Evolutionary conservation across 2,888 invertebrate genomes (phyloP), one percentile per base, ranked within the genome.

Genomic region (Pachydiplax longipennis): DNA sequence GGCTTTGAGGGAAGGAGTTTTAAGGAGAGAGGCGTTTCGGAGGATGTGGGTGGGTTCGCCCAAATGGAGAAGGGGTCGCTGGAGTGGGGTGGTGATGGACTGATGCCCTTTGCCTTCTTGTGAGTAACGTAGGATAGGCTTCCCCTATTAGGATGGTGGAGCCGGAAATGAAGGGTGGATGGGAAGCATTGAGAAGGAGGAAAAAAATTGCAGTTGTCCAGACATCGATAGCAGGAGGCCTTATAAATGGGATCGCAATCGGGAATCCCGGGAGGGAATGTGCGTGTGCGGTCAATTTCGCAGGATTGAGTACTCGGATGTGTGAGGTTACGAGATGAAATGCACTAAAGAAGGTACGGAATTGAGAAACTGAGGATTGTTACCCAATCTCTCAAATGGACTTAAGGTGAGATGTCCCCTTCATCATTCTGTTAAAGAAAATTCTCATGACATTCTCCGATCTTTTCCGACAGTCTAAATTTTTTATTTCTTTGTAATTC

Each of bases 31-130:
- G 35, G 81, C 31, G 44, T 13, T 22, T 4, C 44, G 81, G 81
- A 82, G 87, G 87, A 61, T 61, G 61, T 65, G 61, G 37, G 87
- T 87, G 87, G 73, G 25, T 87, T 61, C 87, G 22, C 40, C 58
- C 22, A 2, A 12, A n/a, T 37, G 87, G 87, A 87, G 61, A n/a
- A 53, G 2, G 83, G 53, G 83, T 22, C 18, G 81, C 53, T 10
- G 48, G 44, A 13, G 58, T 12, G 40, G 40, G n/a, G 37, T 37
- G 65, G 37, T n/a, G 37, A 81, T 18, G 81, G 22, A 44, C 40
- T 6, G 6, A 10, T 35, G 18, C 37, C 18, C 22, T 61, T 61
- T 73, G 73, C 25, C 73, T 73, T 31, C 73, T 25, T 73, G 73
- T 73, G 73, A 73, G 73, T 15, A 73, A 31, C 73, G 25, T 12